phyloP scores from a whole-genome alignment of 2,797 vertebrate species.

The Argyrosomus regius region DNA sequence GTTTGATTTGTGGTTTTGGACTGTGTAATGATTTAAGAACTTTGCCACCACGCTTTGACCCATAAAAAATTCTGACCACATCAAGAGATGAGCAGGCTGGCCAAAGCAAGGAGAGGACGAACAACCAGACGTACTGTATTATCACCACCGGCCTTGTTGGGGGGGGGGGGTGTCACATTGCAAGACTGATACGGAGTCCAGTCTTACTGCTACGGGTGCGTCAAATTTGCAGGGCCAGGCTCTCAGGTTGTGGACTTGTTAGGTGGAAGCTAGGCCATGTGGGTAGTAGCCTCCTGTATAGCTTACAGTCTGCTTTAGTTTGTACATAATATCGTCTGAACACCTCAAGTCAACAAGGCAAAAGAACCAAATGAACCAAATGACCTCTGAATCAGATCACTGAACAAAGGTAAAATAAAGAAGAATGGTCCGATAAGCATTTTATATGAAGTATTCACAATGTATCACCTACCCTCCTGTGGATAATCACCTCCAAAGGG shows the following conservation, averaged over 20 bases:
- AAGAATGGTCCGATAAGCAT: not conserved
- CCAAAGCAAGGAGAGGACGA: not conserved
- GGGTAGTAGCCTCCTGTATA: not conserved
- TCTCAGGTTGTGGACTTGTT: not conserved
- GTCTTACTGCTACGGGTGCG: no score
- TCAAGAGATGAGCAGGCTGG: not conserved
- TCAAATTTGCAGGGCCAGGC: not conserved
- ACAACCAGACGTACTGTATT: not conserved
- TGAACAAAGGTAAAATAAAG: no score
- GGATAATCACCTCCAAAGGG: conserved; percentile 70
- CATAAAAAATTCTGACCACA: not conserved
- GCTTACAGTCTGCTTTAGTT: not conserved
- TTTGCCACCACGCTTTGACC: not conserved
- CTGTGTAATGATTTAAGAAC: not conserved
- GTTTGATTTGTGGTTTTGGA: not conserved
- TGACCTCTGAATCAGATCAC: no score
- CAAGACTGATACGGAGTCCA: not conserved
- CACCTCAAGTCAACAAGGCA: not conserved
- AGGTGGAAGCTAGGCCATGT: no score
- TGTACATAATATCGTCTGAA: not conserved
- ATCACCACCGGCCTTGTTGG: not conserved
- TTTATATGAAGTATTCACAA: not conserved
- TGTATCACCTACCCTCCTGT: conserved; percentile 68
- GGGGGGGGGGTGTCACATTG: not conserved
- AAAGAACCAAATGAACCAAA: not conserved